These are phyloP conservation scores for Tetranychus cinnabarinus DNA, from an alignment of 1,140 invertebrate genomes.

Conservation along the genomic window DNA sequence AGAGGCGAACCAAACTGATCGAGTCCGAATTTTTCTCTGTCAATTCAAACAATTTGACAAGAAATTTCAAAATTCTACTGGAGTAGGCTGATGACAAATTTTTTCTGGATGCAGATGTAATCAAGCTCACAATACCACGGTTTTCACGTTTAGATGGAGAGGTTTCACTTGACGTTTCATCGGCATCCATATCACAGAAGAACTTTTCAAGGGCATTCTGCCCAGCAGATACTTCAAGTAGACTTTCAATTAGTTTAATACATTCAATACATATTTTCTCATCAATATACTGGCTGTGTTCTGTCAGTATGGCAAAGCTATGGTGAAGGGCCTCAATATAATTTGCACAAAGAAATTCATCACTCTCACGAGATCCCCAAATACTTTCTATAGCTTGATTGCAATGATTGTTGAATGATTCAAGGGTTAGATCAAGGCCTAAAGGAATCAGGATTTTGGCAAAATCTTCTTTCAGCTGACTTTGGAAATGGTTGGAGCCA, in stretches of 20 bases:
- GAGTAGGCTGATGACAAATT: conserved; percentile 42
- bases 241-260: conserved; percentile 53
- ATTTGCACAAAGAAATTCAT: conserved; percentile 33
- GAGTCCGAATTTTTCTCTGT: conserved; percentile 31
- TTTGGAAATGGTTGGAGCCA: background rate
- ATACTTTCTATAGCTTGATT: conserved; percentile 27
- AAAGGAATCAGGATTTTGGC: conserved; percentile 1
- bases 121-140: conserved; percentile 29
- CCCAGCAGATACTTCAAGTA: conserved; percentile 50
- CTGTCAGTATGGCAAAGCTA: conserved; percentile 35
- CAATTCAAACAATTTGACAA: conserved; percentile 49
- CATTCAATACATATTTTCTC: conserved; percentile 42
- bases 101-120: conserved; percentile 34
- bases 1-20: conserved; percentile 38
- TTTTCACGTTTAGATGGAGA: conserved; percentile 1
- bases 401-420: background rate
- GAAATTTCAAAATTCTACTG: conserved; percentile 49
- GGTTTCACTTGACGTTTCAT: no score
- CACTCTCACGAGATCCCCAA: conserved; percentile 32
- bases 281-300: conserved; percentile 28
- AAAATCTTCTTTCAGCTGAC: conserved; percentile 1
- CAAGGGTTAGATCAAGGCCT: background rate
- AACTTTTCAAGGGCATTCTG: conserved; percentile 54
- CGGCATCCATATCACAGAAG: conserved; percentile 25
- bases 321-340: conserved; percentile 37